Conservation (phyloP, 2,888 invertebrate genomes). For the Limenitis camilla region DNA sequence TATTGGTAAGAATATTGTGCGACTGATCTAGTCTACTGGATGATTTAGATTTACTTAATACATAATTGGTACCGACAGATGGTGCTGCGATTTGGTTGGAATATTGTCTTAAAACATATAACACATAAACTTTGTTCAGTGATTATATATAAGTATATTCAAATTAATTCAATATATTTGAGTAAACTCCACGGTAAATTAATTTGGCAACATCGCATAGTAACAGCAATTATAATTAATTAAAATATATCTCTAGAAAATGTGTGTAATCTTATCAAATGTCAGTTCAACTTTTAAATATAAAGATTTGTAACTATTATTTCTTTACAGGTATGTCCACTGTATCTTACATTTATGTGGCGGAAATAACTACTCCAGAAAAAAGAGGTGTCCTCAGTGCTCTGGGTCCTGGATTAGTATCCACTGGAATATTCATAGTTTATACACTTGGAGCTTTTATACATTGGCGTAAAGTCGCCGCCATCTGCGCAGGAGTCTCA, state of each 20-base stretch:
- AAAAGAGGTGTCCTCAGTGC: conserved; percentile 81
- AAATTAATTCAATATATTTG: too few relatives aligned
- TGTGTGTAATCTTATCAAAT: not conserved
- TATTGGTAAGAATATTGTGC: conserved; percentile 60
- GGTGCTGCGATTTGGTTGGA: too few relatives aligned
- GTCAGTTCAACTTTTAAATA: not conserved
- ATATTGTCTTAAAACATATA: too few relatives aligned
- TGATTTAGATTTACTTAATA: too few relatives aligned
- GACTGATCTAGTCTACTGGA: too few relatives aligned
- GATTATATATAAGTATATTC: too few relatives aligned
- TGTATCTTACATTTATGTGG: conserved; percentile 79
- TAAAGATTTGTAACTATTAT: not conserved
- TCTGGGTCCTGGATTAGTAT: conserved; percentile 80
- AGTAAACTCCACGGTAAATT: too few relatives aligned
- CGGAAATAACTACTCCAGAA: conserved; percentile 79
- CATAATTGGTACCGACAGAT: too few relatives aligned
- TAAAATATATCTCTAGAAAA: too few relatives aligned
- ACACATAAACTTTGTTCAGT: too few relatives aligned
- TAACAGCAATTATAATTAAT: too few relatives aligned
- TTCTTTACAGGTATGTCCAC: conserved; percentile 78
- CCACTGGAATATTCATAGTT: conserved; percentile 81
- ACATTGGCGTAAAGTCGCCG: conserved; percentile 79
- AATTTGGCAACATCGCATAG: too few relatives aligned
- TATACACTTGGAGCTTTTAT: conserved; percentile 80
- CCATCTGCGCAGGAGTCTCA: conserved; percentile 76